Percentiles rank a stretch among this genome's conserved stretches.
phyloP scores from a whole-genome alignment of 2,888 invertebrate species.

The Thymelicus lineola region DNA sequence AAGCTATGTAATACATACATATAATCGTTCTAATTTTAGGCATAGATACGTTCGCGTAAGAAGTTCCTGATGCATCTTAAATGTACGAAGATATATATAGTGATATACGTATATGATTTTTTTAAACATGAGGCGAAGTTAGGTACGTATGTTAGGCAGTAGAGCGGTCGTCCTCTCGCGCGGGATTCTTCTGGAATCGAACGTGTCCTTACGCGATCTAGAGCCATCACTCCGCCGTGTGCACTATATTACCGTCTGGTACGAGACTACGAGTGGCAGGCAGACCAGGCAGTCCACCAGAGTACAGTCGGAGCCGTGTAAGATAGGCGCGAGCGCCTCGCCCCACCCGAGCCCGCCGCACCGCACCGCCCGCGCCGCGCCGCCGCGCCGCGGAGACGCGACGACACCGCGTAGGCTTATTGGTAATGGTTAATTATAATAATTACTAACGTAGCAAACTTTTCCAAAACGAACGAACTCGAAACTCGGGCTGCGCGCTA shows the following conservation, averaged over 20 bases:
- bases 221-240: conserved; percentile 41
- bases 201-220: conserved; percentile 43
- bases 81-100: conserved; percentile 85
- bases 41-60: conserved; percentile 86
- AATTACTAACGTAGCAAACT: conserved; percentile 84
- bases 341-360: conserved; percentile 50
- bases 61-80: conserved; percentile 86
- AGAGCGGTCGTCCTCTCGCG: conserved; percentile 81
- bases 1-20: conserved; percentile 86
- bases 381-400: conserved; percentile 75
- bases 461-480: conserved; percentile 87
- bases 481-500: conserved; percentile 85
- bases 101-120: conserved; percentile 85
- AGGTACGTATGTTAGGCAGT: conserved; percentile 84
- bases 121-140: conserved; percentile 83
- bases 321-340: conserved; percentile 46
- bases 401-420: conserved; percentile 83
- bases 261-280: conserved; percentile 36
- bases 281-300: conserved; percentile 27
- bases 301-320: conserved; percentile 43
- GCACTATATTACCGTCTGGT: too few relatives aligned
- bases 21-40: conserved; percentile 86
- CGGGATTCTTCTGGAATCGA: conserved; percentile 56
- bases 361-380: conserved; percentile 79
- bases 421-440: conserved; percentile 84